A percentile compares a stretch with the other conserved stretches of the same genome.
These are phyloP conservation scores for Cryptoblepharus egeriae DNA, from an alignment of 2,797 vertebrate species.

Conservation along the genomic window DNA sequence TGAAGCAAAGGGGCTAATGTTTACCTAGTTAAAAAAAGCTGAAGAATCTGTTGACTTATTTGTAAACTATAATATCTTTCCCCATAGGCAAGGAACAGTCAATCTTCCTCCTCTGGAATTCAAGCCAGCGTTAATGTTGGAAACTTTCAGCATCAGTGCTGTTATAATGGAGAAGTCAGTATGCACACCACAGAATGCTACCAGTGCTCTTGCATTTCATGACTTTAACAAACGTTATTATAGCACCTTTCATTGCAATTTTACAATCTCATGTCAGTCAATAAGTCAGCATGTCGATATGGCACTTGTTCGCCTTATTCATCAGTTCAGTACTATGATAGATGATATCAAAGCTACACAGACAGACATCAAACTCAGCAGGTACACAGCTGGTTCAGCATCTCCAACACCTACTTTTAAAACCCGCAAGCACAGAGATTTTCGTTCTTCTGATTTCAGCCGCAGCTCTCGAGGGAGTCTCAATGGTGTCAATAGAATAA, in stretches of 20 bases:
- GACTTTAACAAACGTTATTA: constrained; percentile 95
- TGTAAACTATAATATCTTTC: constrained; percentile 7
- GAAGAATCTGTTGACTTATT: constrained; percentile 9
- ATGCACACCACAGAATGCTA: constrained; percentile 85
- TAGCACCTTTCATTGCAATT: constrained; percentile 97
- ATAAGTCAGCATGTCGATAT: constrained; percentile 99
- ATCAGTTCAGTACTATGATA: constrained; percentile 99
- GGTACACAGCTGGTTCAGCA: constrained; percentile 95
- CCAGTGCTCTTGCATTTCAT: constrained; percentile 90
- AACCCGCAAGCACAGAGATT: constrained; percentile 90
- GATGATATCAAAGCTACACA: constrained; percentile 98
- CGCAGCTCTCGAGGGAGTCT: constrained; percentile 95
- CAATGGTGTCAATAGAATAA: constrained; percentile 86
- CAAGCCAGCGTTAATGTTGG: constrained; percentile 94
- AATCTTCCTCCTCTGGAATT: constrained; percentile 93
- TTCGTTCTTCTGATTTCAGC: constrained; percentile 96
- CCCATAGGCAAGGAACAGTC: constrained; percentile 88
- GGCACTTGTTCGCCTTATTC: constrained; percentile 97
- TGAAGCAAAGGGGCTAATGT: constrained; percentile 26
- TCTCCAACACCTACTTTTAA: constrained; percentile 97
- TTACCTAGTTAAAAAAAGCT: not conserved
- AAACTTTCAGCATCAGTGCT: constrained; percentile 95
- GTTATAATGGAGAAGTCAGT: constrained; percentile 95
- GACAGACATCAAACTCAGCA: constrained; percentile 97
- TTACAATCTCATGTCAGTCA: constrained; percentile 95